Evolutionary conservation across 2,888 invertebrate species (phyloP).

Genomic region (Chrysomela aeneicollis): DNA sequence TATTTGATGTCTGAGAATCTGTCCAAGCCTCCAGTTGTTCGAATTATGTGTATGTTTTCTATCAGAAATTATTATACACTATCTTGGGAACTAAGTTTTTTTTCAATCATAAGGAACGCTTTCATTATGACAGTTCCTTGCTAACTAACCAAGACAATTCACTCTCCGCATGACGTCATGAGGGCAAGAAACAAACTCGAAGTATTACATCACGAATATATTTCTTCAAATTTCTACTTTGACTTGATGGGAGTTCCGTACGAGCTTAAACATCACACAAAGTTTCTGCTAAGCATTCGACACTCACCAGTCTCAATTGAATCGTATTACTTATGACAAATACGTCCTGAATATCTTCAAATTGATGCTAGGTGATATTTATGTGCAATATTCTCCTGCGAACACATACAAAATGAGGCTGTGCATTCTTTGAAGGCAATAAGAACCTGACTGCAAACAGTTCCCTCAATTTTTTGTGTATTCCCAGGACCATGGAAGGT

Average conservation of each 20-base stretch:
- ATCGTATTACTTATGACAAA: conserved; percentile 36
- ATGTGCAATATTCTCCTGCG: conserved; percentile 4
- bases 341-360: conserved; percentile 7
- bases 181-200: too few relatives aligned
- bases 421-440: background rate
- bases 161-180: too few relatives aligned
- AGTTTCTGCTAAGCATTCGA: conserved; percentile 60
- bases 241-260: background rate
- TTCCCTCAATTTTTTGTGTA: background rate
- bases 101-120: too few relatives aligned
- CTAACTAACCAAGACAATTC: too few relatives aligned
- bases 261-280: background rate
- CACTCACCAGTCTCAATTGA: conserved; percentile 47
- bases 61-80: too few relatives aligned
- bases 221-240: background rate
- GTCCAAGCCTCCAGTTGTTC: too few relatives aligned
- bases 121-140: too few relatives aligned
- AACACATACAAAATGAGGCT: conserved; percentile 1
- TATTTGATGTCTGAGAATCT: too few relatives aligned
- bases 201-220: too few relatives aligned
- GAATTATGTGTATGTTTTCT: too few relatives aligned
- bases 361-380: conserved; percentile 12
- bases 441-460: background rate
- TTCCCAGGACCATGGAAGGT: conserved; percentile 14
- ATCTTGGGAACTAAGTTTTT: too few relatives aligned